A percentile compares a stretch with the other conserved stretches of the same genome.
Conservation (phyloP, 2,113 vertebrate genomes). For the Ptilonorhynchus violaceus region DNA sequence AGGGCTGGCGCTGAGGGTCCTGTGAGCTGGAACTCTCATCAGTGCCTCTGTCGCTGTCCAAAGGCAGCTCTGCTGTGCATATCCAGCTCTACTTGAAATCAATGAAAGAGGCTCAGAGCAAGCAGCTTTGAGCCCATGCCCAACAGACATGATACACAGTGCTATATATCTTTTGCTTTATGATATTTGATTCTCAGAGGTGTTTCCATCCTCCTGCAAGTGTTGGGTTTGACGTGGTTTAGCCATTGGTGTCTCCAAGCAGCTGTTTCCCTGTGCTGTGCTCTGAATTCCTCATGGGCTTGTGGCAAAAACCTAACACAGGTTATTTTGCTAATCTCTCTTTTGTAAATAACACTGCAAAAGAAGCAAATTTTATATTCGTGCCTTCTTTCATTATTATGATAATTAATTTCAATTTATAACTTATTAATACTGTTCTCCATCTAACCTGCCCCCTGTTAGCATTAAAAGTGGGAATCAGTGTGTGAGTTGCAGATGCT, state of each 20-base stretch:
- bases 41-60: rapidly evolving
- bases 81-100: neutral
- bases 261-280: neutral
- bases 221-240: neutral
- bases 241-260: neutral
- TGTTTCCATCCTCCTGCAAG: neutral
- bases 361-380: slow-evolving; percentile 45
- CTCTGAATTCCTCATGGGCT: slow-evolving; percentile 20
- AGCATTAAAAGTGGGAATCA: neutral
- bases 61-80: neutral
- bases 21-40: rapidly evolving
- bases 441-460: slow-evolving; percentile 31
- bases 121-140: rapidly evolving
- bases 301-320: slow-evolving; percentile 3
- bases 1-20: neutral
- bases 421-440: slow-evolving; percentile 61
- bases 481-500: neutral
- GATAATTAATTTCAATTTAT: slow-evolving; percentile 71
- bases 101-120: neutral
- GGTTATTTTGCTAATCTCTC: slow-evolving; percentile 47
- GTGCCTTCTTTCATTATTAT: slow-evolving; percentile 62
- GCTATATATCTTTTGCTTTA: neutral
- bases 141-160: rapidly evolving
- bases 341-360: slow-evolving; percentile 56
- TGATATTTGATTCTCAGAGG: neutral